Percentiles rank a stretch among this genome's conserved stretches.
These are phyloP conservation scores for Bombyx mandarina DNA, from an alignment of 1,140 invertebrate species.

Conservation along the genomic window DNA sequence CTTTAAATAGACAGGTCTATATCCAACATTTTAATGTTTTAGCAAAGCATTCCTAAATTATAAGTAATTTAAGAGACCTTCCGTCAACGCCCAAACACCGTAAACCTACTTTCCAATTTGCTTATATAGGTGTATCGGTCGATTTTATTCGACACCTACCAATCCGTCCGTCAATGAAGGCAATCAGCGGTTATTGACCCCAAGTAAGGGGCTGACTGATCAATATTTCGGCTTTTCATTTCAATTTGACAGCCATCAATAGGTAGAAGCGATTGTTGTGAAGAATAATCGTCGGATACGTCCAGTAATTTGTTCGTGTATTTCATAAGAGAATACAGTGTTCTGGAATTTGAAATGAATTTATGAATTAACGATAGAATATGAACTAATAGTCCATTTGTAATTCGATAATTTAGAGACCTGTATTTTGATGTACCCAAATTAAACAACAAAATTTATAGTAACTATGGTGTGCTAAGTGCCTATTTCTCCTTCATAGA, in stretches of 20 bases:
- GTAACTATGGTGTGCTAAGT: too few relatives aligned
- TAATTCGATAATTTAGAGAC: too few relatives aligned
- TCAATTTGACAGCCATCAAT: slow-evolving; percentile 34
- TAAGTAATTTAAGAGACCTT: not conserved
- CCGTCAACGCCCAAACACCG: not conserved
- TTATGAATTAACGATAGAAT: too few relatives aligned
- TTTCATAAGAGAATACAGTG: too few relatives aligned
- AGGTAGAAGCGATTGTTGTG: slow-evolving; percentile 4
- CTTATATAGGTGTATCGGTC: slow-evolving; percentile 1
- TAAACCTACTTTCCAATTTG: not conserved
- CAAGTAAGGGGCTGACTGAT: slow-evolving; percentile 26
- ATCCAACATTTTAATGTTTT: too few relatives aligned
- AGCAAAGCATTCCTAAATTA: not conserved
- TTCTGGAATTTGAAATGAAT: too few relatives aligned
- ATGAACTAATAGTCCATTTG: too few relatives aligned
- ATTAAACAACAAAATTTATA: too few relatives aligned
- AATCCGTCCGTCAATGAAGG: slow-evolving; percentile 32
- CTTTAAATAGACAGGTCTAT: too few relatives aligned
- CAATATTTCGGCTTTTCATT: slow-evolving; percentile 55
- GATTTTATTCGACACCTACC: slow-evolving; percentile 26
- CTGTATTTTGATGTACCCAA: too few relatives aligned
- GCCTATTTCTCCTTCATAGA: too few relatives aligned
- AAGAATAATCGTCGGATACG: not conserved
- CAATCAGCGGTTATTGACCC: slow-evolving; percentile 46
- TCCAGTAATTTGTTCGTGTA: too few relatives aligned